Evolutionary conservation across 2,888 invertebrate species (phyloP), one percentile per base, ranked within the genome.

Genomic region (Crossocerus cetratus): DNA sequence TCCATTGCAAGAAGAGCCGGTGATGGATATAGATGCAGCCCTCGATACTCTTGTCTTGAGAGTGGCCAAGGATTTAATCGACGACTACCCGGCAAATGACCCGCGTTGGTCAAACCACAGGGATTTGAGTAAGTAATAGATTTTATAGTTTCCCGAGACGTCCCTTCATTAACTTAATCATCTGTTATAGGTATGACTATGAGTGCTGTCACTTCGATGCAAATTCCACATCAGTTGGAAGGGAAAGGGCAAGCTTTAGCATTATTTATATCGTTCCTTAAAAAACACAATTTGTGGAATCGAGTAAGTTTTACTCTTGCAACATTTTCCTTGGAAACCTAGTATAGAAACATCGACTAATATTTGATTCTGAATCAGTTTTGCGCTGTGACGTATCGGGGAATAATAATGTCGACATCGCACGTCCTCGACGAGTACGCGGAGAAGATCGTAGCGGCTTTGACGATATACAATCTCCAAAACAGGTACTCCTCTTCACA

Each of bases 71-170:
- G 95, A 96, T 87, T 92, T 98, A 83, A 93, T 97, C 66, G 96
- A 98, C 88, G 98, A 98, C 90, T 93, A 94, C 78, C 98, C 98
- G 0, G 94, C 95, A 0, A 94, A 96, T 14, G 98, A 98, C 92
- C 98, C 98, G 0, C 91, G 95, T 63, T 95, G 95, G 95, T 91
- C 92, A 0, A 92, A 93, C 81, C 89, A 88, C 44, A 87, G 88
- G 77, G 88, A 89, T 67, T 78, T 88, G 13, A 86, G 90, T 90
- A 82, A 83, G 49, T 14, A 4, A 49, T 49, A 1, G n/a, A 49
- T 16, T 16, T 32, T 32, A 32, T 32, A 3, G 8, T 5, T 32
- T 2, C 3, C 32, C 11, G 11, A 32, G 8, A 8, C 3, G 11
- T 49, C 14, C 14, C 16, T 49, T 16, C 4, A 49, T 49, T 49